These are phyloP conservation scores for Ptychodera flava DNA, from an alignment of 35 echinoderm and acorn worm genomes.

Conservation along the genomic window DNA sequence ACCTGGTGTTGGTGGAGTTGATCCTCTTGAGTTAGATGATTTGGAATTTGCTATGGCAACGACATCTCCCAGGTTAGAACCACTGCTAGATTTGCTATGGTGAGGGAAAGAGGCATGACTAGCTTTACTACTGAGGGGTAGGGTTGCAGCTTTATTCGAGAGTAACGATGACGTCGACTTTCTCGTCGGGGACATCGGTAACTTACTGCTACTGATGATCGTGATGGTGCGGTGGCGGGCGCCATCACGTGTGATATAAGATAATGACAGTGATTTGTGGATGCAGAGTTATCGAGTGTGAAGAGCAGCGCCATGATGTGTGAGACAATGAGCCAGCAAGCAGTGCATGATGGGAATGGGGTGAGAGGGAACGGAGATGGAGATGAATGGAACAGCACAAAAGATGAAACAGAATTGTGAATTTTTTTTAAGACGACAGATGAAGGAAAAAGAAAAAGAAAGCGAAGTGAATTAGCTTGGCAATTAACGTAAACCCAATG, in stretches of 20 bases:
- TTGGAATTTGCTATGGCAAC: constrained; percentile 66
- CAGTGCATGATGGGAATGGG: too few relatives aligned
- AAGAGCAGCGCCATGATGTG: too few relatives aligned
- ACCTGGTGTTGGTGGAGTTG: constrained; percentile 98
- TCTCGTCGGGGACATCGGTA: constrained; percentile 20
- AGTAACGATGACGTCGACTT: constrained; percentile 39
- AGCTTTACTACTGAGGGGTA: constrained; percentile 62
- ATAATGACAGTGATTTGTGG: too few relatives aligned
- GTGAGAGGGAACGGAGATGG: too few relatives aligned
- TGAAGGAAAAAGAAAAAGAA: not conserved
- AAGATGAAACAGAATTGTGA: not conserved
- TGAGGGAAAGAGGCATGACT: constrained; percentile 79
- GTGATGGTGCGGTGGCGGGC: too few relatives aligned
- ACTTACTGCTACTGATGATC: constrained; percentile 14
- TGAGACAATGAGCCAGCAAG: too few relatives aligned
- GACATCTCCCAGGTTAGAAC: constrained; percentile 94
- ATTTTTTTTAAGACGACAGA: not conserved
- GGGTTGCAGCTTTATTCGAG: constrained; percentile 92
- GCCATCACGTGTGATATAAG: too few relatives aligned
- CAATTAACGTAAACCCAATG: too few relatives aligned
- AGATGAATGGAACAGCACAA: not conserved
- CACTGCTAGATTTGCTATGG: constrained; percentile 96
- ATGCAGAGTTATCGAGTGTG: too few relatives aligned
- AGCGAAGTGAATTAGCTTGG: not conserved
- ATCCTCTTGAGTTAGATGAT: constrained; percentile 88